Conservation (phyloP, 1,140 invertebrate genomes). For the Drosophila tropicalis region DNA sequence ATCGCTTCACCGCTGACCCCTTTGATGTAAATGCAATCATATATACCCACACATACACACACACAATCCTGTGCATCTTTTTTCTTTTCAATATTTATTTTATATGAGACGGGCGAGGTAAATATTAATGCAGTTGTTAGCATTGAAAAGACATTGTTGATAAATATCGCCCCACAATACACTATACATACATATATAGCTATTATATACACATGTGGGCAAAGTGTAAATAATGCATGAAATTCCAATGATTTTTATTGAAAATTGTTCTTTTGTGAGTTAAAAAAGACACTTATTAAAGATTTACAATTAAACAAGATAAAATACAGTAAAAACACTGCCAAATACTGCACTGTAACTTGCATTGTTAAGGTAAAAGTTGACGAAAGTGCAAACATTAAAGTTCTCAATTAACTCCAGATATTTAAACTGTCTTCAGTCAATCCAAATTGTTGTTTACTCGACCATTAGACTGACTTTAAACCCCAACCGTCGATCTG, state of each 20-base stretch:
- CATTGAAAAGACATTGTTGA: slow-evolving; percentile 20
- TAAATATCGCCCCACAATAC: neutral
- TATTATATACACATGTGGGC: slow-evolving; percentile 6
- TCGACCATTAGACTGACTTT: no score
- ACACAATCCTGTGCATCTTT: slow-evolving; percentile 12
- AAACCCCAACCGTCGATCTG: no score
- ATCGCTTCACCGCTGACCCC: neutral
- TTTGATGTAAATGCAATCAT: neutral
- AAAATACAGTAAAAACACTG: neutral
- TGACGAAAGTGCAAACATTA: no score
- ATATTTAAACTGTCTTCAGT: no score
- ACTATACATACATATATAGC: neutral
- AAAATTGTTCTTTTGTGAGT: neutral
- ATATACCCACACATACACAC: neutral
- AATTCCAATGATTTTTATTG: slow-evolving; percentile 1
- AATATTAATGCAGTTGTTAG: slow-evolving; percentile 54
- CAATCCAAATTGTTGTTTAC: no score
- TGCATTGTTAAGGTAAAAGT: no score
- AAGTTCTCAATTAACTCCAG: no score
- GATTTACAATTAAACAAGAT: neutral
- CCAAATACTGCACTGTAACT: no score
- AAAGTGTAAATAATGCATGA: slow-evolving; percentile 2
- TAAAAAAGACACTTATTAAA: neutral
- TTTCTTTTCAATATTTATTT: slow-evolving; percentile 25
- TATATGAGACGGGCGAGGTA: slow-evolving; percentile 24